Evolutionary conservation across 2,113 vertebrate species (phyloP).

Genomic region (Sebastes fasciatus): DNA sequence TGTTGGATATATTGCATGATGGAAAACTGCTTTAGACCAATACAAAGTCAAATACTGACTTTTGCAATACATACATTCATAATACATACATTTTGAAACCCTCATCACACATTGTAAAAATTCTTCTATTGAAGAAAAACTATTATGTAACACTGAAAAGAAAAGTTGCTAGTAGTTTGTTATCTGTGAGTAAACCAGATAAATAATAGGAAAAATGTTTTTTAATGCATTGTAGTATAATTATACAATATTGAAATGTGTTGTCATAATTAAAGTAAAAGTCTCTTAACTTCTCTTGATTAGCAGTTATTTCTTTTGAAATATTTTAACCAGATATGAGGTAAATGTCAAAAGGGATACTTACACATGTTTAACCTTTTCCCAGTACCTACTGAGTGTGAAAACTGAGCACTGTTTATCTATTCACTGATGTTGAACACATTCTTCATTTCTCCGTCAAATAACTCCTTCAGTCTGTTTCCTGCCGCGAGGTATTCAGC

Average conservation of each 20-base stretch:
- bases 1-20: neutral
- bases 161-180: too few species aligned
- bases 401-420: neutral
- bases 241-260: neutral
- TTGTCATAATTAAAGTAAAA: neutral
- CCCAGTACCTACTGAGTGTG: neutral
- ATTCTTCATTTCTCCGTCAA: constrained; percentile 68
- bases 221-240: neutral
- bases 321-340: neutral
- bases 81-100: too few species aligned
- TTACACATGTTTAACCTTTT: neutral
- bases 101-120: too few species aligned
- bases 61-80: too few species aligned
- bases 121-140: too few species aligned
- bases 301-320: neutral
- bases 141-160: too few species aligned
- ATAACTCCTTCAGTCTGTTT: constrained; percentile 58
- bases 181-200: too few species aligned
- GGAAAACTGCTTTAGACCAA: neutral
- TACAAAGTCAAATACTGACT: too few species aligned
- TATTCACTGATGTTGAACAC: constrained; percentile 66
- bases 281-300: neutral
- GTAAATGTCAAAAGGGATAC: neutral
- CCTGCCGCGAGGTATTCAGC: neutral
- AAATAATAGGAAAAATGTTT: too few species aligned